Conservation (phyloP, 1,140 invertebrate species). For the Brachionus angularis region DNA sequence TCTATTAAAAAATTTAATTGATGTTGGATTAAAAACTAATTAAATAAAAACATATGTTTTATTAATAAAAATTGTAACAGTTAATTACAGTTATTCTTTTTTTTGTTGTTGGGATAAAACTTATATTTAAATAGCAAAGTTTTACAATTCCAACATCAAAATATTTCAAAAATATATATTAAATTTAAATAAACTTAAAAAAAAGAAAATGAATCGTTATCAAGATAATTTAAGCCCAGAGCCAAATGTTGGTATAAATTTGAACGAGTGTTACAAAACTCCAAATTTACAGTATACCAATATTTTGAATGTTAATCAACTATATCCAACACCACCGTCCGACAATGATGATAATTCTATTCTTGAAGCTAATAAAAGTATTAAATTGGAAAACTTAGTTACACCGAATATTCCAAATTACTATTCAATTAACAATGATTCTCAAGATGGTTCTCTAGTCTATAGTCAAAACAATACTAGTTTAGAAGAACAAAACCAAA, state of each 20-base stretch:
- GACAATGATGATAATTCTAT: background rate
- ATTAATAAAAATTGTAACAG: constrained; percentile 25
- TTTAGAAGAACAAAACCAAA: background rate
- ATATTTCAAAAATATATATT: background rate
- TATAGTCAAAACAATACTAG: background rate
- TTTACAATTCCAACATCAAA: too few relatives aligned
- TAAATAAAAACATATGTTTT: constrained; percentile 23
- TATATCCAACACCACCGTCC: constrained; percentile 35
- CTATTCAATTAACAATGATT: constrained; percentile 28
- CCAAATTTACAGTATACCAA: constrained; percentile 18
- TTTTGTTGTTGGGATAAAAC: too few relatives aligned
- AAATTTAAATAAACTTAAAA: background rate
- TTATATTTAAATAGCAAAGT: too few relatives aligned
- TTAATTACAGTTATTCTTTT: constrained; percentile 28
- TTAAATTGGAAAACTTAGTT: background rate
- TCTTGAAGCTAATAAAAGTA: background rate
- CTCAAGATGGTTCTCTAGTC: constrained; percentile 9
- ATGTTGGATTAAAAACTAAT: constrained; percentile 36
- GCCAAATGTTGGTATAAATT: constrained; percentile 3
- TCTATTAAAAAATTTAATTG: constrained; percentile 37
- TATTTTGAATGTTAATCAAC: background rate
- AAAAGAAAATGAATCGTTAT: constrained; percentile 25
- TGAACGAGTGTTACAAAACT: constrained; percentile 31
- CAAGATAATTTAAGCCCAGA: constrained; percentile 24
- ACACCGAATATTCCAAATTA: background rate